Percentiles rank a stretch among this genome's conserved stretches.
phyloP scores from a whole-genome alignment of 2,888 invertebrate genomes.

The Rotaria magnacalcarata region DNA sequence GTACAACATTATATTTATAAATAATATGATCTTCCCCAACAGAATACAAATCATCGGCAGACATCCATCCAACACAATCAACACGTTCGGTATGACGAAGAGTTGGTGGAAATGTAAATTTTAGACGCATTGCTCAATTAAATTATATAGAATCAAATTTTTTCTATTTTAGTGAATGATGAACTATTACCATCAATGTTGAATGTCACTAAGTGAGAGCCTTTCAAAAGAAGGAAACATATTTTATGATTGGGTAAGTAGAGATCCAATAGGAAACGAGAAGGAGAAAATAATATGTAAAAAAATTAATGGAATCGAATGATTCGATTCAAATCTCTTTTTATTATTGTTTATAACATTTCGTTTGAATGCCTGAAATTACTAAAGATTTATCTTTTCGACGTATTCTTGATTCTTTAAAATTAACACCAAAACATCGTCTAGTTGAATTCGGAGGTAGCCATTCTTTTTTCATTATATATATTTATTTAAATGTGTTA shows the following conservation, averaged over 20 bases:
- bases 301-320: background rate
- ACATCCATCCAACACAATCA: slow-evolving; percentile 81
- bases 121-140: slow-evolving; percentile 11
- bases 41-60: slow-evolving; percentile 84
- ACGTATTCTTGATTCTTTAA: slow-evolving; percentile 31
- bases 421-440: slow-evolving; percentile 7
- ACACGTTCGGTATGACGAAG: slow-evolving; percentile 37
- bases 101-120: slow-evolving; percentile 27
- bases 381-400: background rate
- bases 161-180: background rate
- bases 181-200: background rate
- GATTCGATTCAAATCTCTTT: background rate
- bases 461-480: background rate
- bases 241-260: background rate
- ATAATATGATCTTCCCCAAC: slow-evolving; percentile 88
- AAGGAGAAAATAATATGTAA: background rate
- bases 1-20: slow-evolving; percentile 69
- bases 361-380: background rate
- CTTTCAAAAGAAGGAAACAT: background rate
- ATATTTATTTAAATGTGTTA: background rate
- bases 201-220: background rate
- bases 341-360: background rate
- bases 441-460: slow-evolving; percentile 6
- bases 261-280: background rate
- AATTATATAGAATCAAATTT: background rate